Evolutionary conservation across 2,888 invertebrate species (phyloP).

Genomic region (Polietes domitor): DNA sequence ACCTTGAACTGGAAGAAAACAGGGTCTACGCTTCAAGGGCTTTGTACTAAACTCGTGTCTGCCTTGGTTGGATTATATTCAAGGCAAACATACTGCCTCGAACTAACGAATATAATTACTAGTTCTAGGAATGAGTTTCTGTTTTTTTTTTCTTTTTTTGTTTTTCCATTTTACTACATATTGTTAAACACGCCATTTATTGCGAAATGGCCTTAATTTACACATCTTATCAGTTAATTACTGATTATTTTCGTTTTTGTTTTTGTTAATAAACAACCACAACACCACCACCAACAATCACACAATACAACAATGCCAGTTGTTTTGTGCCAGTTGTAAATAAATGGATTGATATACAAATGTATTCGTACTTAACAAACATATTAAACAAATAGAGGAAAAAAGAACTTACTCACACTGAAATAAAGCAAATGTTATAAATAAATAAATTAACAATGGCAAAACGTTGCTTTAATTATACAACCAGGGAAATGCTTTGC

Average conservation of each 20-base stretch:
- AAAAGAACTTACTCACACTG: background rate
- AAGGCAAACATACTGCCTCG: background rate
- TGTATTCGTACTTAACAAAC: constrained; percentile 35
- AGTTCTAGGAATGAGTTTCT: too few species aligned
- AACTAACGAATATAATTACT: too few species aligned
- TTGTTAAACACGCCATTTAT: constrained; percentile 37
- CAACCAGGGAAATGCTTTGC: background rate
- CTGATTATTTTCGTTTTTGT: background rate
- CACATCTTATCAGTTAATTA: constrained; percentile 60
- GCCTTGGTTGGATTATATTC: too few species aligned
- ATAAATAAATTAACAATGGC: constrained; percentile 35
- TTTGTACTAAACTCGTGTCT: too few species aligned
- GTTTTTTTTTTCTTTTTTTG: too few species aligned
- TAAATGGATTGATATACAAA: constrained; percentile 23
- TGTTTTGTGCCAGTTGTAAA: background rate
- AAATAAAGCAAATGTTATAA: constrained; percentile 26
- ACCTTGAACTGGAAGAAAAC: too few species aligned
- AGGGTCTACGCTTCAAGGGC: too few species aligned
- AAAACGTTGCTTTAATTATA: constrained; percentile 20
- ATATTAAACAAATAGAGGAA: constrained; percentile 31
- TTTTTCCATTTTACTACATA: background rate
- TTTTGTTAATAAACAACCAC: constrained; percentile 28
- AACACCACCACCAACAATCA: background rate
- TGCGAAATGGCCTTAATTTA: constrained; percentile 31
- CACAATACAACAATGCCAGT: background rate